Conservation (phyloP, 92 coral and sea anemone genomes). For the Palythoa caribaeorum region DNA sequence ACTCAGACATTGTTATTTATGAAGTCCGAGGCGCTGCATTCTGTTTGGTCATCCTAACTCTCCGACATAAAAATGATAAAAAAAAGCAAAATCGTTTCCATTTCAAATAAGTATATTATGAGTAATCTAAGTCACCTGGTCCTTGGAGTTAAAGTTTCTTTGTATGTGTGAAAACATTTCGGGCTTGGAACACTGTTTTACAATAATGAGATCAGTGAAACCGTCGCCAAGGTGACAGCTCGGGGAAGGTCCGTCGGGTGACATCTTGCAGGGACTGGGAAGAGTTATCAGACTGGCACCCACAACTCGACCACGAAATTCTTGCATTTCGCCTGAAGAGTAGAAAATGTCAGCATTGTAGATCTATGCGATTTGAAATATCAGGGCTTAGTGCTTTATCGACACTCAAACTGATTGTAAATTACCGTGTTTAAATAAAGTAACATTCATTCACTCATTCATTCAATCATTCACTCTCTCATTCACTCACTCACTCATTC, state of each 20-base stretch:
- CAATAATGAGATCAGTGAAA: conserved; percentile 80
- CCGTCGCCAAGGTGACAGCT: conserved; percentile 92
- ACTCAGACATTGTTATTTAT: too few relatives aligned
- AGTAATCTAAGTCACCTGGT: conserved; percentile 61
- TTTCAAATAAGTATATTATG: not conserved
- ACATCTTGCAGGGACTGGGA: conserved; percentile 86
- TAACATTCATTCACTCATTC: too few relatives aligned
- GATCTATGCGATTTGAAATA: not conserved
- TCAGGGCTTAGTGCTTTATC: too few relatives aligned
- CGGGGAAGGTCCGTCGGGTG: conserved; percentile 90
- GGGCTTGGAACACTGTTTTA: conserved; percentile 67
- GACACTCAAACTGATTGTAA: too few relatives aligned
- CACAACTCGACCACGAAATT: conserved; percentile 70
- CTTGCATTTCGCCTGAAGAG: conserved; percentile 58
- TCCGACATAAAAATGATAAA: too few relatives aligned
- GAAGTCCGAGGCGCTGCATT: too few relatives aligned
- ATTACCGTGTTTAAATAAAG: too few relatives aligned
- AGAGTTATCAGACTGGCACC: conserved; percentile 88
- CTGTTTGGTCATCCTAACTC: too few relatives aligned
- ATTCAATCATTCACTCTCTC: too few relatives aligned
- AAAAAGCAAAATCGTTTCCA: too few relatives aligned
- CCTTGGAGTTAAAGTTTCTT: conserved; percentile 82
- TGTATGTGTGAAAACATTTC: conserved; percentile 83
- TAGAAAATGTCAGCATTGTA: not conserved
- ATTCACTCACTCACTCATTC: too few relatives aligned